Conservation (phyloP, 2,113 vertebrate species). For the Vulpes lagopus region DNA sequence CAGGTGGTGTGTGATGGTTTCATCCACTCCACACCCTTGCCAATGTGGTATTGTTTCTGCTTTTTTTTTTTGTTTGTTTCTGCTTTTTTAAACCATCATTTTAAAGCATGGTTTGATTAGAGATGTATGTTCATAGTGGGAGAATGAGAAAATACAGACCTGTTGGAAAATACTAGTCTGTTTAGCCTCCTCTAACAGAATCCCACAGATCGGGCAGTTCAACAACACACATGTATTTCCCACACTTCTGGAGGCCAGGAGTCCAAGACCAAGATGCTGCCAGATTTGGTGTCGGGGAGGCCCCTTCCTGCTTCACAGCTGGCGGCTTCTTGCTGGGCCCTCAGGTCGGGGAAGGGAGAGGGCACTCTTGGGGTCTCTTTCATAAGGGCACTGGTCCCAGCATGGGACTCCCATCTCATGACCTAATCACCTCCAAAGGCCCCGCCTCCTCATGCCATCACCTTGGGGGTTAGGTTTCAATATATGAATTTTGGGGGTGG, state of each 20-base stretch:
- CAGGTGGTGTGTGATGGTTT: neutral
- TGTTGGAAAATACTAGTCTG: neutral
- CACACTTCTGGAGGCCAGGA: neutral
- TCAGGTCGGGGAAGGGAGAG: neutral
- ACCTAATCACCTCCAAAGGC: neutral
- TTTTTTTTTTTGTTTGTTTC: neutral
- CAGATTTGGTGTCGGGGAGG: neutral
- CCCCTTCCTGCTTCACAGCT: neutral
- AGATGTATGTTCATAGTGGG: neutral
- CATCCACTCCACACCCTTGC: neutral
- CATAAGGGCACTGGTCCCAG: neutral
- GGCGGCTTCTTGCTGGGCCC: neutral
- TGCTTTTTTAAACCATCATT: neutral
- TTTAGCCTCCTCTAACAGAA: neutral
- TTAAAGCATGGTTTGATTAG: neutral
- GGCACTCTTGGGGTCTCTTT: neutral
- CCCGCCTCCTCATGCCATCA: neutral
- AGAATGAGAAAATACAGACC: neutral
- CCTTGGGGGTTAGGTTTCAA: neutral
- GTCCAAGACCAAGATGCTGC: neutral
- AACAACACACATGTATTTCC: neutral
- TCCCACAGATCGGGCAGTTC: neutral
- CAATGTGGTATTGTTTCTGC: too few relatives aligned
- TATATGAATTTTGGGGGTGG: neutral
- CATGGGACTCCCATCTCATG: neutral